Conservation (phyloP, 2,113 vertebrate genomes). For the Nyctereutes procyonoides region DNA sequence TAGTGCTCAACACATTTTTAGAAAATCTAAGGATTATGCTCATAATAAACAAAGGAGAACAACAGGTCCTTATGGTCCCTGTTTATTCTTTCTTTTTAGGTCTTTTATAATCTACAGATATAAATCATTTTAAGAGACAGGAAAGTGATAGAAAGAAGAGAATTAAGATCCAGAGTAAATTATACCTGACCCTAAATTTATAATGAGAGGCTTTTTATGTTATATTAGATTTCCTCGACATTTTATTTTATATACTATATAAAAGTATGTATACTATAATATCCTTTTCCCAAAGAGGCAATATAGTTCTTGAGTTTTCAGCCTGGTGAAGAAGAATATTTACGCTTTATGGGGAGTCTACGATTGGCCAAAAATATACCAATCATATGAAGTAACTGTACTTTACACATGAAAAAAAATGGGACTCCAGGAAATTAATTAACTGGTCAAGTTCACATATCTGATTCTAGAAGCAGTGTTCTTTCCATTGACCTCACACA, state of each 20-base stretch:
- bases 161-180: neutral
- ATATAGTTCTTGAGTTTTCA: neutral
- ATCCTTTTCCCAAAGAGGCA: neutral
- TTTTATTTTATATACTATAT: neutral
- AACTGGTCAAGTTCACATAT: neutral
- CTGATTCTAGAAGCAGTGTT: neutral
- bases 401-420: neutral
- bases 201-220: neutral
- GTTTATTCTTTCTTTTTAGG: neutral
- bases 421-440: neutral
- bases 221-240: neutral
- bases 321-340: neutral
- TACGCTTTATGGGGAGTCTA: neutral
- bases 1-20: neutral
- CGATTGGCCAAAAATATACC: neutral
- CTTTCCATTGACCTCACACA: neutral
- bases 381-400: neutral
- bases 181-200: neutral
- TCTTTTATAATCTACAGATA: neutral
- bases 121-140: conserved; percentile 27
- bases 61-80: neutral
- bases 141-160: neutral
- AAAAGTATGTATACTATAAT: neutral
- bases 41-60: neutral
- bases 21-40: neutral